Conservation (phyloP, 2,113 vertebrate species). For the Ginglymostoma cirratum region DNA sequence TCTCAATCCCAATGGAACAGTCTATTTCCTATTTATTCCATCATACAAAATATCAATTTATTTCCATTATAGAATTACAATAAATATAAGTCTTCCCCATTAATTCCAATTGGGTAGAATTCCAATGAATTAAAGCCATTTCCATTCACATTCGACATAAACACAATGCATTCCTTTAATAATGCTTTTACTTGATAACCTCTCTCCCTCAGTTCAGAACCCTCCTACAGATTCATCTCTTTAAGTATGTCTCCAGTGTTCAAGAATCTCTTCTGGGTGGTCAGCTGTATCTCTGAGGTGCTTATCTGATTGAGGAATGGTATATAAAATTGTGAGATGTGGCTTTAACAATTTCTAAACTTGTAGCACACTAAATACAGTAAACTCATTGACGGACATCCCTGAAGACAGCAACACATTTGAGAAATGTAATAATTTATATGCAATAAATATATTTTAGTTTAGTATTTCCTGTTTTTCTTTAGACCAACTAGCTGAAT, state of each 20-base stretch:
- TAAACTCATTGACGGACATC: neutral
- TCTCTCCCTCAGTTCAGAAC: neutral
- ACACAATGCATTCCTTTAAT: neutral
- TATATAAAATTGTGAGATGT: neutral
- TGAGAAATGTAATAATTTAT: conserved; percentile 16
- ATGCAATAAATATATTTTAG: conserved; percentile 31
- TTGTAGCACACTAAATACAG: neutral
- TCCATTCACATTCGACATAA: neutral
- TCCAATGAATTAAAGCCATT: neutral
- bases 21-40: neutral
- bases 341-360: conserved; percentile 23
- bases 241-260: neutral
- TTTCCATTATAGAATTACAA: neutral
- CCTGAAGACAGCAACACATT: conserved; percentile 17
- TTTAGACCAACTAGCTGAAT: conserved; percentile 8
- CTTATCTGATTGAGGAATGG: neutral
- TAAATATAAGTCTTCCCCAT: neutral
- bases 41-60: neutral
- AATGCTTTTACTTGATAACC: neutral
- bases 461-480: conserved; percentile 32
- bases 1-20: neutral
- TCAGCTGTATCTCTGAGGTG: neutral
- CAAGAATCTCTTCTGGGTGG: neutral
- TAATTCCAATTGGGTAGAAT: neutral
- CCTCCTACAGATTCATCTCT: neutral